Evolutionary conservation across 2,113 vertebrate genomes (phyloP).

Genomic region (Centropristis striata): DNA sequence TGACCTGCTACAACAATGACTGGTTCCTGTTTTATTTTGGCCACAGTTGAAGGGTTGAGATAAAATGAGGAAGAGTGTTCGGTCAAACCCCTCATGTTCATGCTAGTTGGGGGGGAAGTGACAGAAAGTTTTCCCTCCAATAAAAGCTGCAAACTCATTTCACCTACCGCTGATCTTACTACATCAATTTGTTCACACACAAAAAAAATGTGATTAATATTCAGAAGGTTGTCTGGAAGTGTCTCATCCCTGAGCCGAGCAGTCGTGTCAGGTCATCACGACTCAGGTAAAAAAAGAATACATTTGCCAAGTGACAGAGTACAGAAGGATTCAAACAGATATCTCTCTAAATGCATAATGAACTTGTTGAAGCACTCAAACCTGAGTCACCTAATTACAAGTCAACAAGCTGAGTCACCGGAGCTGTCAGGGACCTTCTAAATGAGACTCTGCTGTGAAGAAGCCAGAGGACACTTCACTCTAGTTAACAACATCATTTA

Average conservation of each 20-base stretch:
- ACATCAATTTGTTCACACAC: neutral
- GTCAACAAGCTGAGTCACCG: constrained; percentile 15
- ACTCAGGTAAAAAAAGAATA: neutral
- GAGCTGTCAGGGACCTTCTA: neutral
- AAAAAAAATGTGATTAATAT: neutral
- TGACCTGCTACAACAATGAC: no score
- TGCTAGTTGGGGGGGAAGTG: no score
- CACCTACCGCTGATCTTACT: no score
- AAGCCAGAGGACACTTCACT: constrained; percentile 11
- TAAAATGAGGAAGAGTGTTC: no score
- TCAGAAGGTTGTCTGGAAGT: neutral
- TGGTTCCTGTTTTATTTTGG: no score
- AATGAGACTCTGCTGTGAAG: neutral
- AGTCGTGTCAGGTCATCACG: neutral
- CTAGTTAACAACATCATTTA: neutral
- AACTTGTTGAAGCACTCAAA: neutral
- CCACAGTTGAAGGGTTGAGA: no score
- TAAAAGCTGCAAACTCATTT: no score
- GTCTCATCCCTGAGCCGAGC: neutral
- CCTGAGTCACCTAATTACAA: constrained; percentile 31
- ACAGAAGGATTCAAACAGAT: constrained; percentile 1
- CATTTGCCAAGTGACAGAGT: neutral
- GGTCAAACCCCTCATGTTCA: no score
- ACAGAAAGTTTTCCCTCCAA: no score
- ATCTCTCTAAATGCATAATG: constrained; percentile 2